phyloP scores from a whole-genome alignment of 2,113 vertebrate genomes.

The Caranx melampygus region DNA sequence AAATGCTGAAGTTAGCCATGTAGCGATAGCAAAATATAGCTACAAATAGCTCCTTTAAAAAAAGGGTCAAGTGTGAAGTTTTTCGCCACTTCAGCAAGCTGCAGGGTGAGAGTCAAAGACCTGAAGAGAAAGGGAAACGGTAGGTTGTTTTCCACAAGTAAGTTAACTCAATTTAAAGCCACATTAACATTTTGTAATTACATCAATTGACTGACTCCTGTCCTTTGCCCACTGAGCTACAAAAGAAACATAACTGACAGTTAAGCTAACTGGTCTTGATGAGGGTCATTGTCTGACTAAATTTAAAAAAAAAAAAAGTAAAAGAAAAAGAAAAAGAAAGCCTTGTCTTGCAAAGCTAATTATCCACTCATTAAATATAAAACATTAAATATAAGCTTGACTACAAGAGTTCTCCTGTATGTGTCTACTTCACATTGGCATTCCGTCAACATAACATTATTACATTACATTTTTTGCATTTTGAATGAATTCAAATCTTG shows the following conservation, averaged over 20 bases:
- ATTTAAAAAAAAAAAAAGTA: no score
- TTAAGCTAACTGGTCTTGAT: background rate
- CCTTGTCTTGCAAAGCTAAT: background rate
- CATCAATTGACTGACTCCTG: background rate
- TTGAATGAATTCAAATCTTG: no score
- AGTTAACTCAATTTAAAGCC: background rate
- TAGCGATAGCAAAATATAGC: no score
- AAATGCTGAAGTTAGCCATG: no score
- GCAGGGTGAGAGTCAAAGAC: background rate
- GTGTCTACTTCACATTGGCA: no score
- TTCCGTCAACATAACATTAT: no score
- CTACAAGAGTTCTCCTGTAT: no score
- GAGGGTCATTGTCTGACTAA: background rate
- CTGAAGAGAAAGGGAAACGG: no score
- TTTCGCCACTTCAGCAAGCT: background rate
- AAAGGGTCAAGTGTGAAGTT: background rate
- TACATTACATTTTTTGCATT: no score
- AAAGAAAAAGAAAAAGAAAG: background rate
- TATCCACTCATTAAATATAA: background rate
- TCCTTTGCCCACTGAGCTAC: background rate
- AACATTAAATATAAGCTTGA: background rate
- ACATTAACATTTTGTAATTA: no score
- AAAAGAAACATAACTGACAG: background rate
- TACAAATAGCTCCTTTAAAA: no score
- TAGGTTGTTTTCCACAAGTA: background rate